Evolutionary conservation across 2,113 vertebrate species (phyloP).

Genomic region (Gracilinanus agilis): DNA sequence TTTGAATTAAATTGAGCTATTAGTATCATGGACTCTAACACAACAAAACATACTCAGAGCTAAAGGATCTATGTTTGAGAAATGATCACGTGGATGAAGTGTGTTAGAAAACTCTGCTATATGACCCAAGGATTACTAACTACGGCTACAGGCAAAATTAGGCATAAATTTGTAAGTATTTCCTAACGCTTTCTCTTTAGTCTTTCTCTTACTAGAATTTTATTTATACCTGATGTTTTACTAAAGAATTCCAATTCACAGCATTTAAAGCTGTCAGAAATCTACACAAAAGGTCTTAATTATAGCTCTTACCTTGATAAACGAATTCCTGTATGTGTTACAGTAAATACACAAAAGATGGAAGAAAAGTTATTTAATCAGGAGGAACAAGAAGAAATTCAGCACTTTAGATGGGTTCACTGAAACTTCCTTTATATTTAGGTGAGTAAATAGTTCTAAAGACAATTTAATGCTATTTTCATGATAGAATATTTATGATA

Average conservation of each 20-base stretch:
- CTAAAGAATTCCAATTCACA: neutral
- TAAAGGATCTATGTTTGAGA: neutral
- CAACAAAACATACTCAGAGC: neutral
- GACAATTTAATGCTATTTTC: too few relatives aligned
- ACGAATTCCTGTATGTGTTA: neutral
- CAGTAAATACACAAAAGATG: neutral
- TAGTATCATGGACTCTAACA: neutral
- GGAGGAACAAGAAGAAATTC: neutral
- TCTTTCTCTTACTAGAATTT: conserved; percentile 20
- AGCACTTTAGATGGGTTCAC: too few relatives aligned
- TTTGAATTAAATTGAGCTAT: neutral
- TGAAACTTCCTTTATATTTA: too few relatives aligned
- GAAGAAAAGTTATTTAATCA: neutral
- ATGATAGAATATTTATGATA: too few relatives aligned
- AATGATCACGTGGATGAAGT: neutral
- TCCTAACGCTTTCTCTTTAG: neutral
- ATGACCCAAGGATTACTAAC: neutral
- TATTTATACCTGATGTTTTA: conserved; percentile 8
- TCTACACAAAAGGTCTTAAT: neutral
- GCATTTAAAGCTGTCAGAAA: conserved; percentile 19
- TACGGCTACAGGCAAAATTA: neutral
- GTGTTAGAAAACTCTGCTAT: neutral
- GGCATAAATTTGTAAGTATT: neutral
- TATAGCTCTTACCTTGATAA: neutral
- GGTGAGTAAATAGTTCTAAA: too few relatives aligned